Percentiles rank a stretch among this genome's conserved stretches.
Conservation (phyloP, 2,797 vertebrate species). For the Luscinia luscinia region DNA sequence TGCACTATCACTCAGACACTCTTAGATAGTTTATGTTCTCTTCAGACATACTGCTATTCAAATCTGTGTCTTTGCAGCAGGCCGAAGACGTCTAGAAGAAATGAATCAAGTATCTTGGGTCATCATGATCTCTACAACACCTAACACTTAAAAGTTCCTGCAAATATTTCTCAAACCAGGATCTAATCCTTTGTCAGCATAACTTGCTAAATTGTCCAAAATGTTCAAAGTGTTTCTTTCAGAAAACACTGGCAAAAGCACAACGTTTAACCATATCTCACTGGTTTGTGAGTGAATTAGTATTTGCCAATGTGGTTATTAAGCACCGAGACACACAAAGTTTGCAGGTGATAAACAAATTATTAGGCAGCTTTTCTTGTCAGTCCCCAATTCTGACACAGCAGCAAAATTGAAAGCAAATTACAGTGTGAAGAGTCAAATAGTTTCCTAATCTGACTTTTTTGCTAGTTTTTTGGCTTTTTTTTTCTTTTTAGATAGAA, state of each 20-base stretch:
- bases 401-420: neutral
- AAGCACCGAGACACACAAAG: neutral
- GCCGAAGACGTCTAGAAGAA: neutral
- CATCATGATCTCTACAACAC: neutral
- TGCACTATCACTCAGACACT: neutral
- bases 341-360: neutral
- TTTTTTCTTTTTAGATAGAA: constrained; percentile 86
- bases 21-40: neutral
- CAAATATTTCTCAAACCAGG: neutral
- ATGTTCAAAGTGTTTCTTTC: neutral
- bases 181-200: neutral
- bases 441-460: neutral
- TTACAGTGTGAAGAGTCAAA: neutral
- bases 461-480: neutral
- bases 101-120: neutral
- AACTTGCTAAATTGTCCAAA: neutral
- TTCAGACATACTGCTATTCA: neutral
- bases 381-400: neutral
- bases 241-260: neutral
- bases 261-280: neutral
- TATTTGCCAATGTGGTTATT: neutral
- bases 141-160: neutral
- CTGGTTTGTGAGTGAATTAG: neutral
- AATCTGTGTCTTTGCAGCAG: neutral
- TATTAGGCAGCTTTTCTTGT: neutral